A percentile compares a stretch with the other conserved stretches of the same genome.
Conservation (phyloP, 2,888 invertebrate species). For the Tachystola acroxantha region DNA sequence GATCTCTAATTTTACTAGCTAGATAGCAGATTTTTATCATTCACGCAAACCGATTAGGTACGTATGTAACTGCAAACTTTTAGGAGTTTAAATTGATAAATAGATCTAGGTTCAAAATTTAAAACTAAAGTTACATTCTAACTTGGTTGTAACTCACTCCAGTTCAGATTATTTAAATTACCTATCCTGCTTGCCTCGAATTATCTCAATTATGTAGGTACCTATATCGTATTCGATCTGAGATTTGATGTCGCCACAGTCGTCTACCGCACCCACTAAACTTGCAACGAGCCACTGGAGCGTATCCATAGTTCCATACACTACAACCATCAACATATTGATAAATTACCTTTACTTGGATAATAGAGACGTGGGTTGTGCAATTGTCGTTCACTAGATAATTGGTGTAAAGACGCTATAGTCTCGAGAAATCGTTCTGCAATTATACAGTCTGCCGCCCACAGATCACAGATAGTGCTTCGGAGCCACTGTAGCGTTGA, state of each 20-base stretch:
- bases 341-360: slow-evolving; percentile 21
- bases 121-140: too few relatives aligned
- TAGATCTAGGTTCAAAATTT: too few relatives aligned
- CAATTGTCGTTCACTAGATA: slow-evolving; percentile 40
- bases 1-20: too few relatives aligned
- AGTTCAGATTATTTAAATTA: too few relatives aligned
- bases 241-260: slow-evolving; percentile 3
- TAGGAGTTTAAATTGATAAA: too few relatives aligned
- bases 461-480: slow-evolving; percentile 18
- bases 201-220: slow-evolving; percentile 11
- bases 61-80: too few relatives aligned
- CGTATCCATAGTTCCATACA: slow-evolving; percentile 20
- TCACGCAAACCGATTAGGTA: too few relatives aligned
- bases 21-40: too few relatives aligned
- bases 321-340: slow-evolving; percentile 12
- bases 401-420: slow-evolving; percentile 28
- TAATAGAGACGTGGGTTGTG: slow-evolving; percentile 35
- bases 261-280: slow-evolving; percentile 28
- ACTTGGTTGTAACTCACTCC: too few relatives aligned
- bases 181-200: slow-evolving; percentile 6
- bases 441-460: slow-evolving; percentile 38
- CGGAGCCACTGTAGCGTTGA: slow-evolving; percentile 13
- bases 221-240: slow-evolving; percentile 8
- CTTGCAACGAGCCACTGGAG: slow-evolving; percentile 27
- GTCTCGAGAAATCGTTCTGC: slow-evolving; percentile 22